Percentiles rank a stretch among this genome's conserved stretches.
Conservation (phyloP, 2,888 invertebrate species). For the Drosophila conformis region DNA sequence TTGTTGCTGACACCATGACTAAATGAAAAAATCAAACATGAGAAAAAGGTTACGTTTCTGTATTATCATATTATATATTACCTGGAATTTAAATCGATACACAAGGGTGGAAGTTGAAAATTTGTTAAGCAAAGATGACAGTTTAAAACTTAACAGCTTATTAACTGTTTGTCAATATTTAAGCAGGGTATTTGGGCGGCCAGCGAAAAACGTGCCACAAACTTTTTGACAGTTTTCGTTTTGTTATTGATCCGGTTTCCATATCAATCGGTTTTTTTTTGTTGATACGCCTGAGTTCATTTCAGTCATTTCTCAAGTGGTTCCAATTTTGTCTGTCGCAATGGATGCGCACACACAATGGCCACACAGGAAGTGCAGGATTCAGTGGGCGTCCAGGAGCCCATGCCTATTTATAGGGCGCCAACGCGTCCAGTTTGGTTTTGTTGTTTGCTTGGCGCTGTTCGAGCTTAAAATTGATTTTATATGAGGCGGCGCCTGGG, state of each 20-base stretch:
- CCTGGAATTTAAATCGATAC: neutral
- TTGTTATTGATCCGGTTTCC: conserved; percentile 43
- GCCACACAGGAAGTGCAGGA: conserved; percentile 51
- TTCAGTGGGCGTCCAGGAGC: conserved; percentile 14
- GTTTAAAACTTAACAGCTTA: neutral
- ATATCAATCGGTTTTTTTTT: conserved; percentile 13
- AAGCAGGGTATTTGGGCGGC: neutral
- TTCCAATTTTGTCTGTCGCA: conserved; percentile 5
- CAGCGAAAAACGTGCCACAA: neutral
- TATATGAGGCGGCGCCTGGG: conserved; percentile 15
- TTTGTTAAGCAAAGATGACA: neutral
- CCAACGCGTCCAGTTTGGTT: conserved; percentile 14
- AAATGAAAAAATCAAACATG: neutral
- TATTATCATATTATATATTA: neutral
- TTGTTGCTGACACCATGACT: neutral
- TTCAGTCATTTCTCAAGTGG: conserved; percentile 32
- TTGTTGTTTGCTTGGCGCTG: conserved; percentile 32
- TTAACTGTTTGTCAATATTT: conserved; percentile 2
- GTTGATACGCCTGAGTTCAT: conserved; percentile 32
- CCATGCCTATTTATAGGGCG: conserved; percentile 38
- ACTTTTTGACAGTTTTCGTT: conserved; percentile 14
- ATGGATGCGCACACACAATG: conserved; percentile 13
- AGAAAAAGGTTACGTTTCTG: neutral
- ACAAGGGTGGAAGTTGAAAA: accelerated
- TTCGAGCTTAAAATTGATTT: conserved; percentile 69